phyloP scores from a whole-genome alignment of 2,888 invertebrate genomes.

The Blastobasis adustella region DNA sequence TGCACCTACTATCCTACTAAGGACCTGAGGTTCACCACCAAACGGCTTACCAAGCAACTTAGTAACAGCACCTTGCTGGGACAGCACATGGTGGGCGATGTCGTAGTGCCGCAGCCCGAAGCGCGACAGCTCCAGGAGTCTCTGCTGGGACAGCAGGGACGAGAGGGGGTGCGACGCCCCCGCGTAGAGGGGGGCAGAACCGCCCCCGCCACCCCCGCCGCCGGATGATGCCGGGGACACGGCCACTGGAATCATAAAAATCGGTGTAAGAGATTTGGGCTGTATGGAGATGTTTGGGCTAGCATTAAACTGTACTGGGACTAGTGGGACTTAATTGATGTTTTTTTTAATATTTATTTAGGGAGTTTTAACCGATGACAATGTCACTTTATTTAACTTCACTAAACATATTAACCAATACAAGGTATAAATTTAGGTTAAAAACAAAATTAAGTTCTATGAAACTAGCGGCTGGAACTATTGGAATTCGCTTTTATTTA shows the following conservation, averaged over 20 bases:
- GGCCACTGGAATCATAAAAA: constrained; percentile 59
- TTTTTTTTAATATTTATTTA: neutral
- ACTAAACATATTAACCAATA: no score
- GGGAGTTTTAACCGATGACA: neutral
- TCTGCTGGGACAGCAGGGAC: constrained; percentile 84
- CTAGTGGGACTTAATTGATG: neutral
- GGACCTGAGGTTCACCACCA: neutral
- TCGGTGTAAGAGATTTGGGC: no score
- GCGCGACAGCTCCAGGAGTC: constrained; percentile 87
- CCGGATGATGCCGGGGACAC: constrained; percentile 72
- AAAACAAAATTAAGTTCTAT: no score
- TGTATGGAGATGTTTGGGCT: neutral
- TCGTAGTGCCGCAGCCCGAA: constrained; percentile 90
- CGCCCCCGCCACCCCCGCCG: constrained; percentile 56
- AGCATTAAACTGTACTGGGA: neutral
- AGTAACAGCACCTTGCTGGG: constrained; percentile 93
- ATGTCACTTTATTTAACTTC: no score
- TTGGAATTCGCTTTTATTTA: no score
- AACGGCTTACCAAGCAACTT: constrained; percentile 87
- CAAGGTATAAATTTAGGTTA: no score
- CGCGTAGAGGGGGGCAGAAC: constrained; percentile 59
- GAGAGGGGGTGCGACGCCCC: constrained; percentile 78
- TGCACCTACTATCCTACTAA: no score
- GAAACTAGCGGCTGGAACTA: no score
- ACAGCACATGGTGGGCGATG: constrained; percentile 91